A percentile compares a stretch with the other conserved stretches of the same genome.
Evolutionary conservation across 2,113 vertebrate species (phyloP).

Genomic region (Pycnonotus jocosus): DNA sequence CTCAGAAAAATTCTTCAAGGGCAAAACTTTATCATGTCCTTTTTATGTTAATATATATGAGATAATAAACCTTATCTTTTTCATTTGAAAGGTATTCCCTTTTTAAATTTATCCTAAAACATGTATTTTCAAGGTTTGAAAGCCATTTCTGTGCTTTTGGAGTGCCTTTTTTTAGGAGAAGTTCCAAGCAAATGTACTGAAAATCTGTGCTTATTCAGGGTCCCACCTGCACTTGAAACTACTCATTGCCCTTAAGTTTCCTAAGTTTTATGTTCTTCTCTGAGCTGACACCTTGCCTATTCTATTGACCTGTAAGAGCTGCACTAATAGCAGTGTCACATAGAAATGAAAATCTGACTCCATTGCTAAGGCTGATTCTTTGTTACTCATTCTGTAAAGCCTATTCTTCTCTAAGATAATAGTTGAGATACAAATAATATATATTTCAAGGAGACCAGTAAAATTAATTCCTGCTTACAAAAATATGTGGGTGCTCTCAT

Average conservation of each 20-base stretch:
- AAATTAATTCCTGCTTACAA: neutral
- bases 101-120: neutral
- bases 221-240: neutral
- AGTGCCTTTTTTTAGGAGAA: neutral
- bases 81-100: neutral
- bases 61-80: neutral
- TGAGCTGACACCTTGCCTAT: neutral
- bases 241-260: neutral
- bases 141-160: neutral
- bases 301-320: neutral
- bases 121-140: neutral
- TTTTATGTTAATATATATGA: neutral
- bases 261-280: neutral
- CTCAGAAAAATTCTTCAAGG: neutral
- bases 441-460: neutral
- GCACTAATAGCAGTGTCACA: neutral
- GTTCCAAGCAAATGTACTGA: neutral
- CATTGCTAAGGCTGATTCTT: neutral
- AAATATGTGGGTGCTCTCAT: fast-evolving
- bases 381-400: neutral
- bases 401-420: neutral
- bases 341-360: neutral
- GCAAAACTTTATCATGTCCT: neutral
- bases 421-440: neutral
- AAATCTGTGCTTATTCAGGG: neutral